Conservation (phyloP, 2,888 invertebrate species). For the Andrena trimmerana region DNA sequence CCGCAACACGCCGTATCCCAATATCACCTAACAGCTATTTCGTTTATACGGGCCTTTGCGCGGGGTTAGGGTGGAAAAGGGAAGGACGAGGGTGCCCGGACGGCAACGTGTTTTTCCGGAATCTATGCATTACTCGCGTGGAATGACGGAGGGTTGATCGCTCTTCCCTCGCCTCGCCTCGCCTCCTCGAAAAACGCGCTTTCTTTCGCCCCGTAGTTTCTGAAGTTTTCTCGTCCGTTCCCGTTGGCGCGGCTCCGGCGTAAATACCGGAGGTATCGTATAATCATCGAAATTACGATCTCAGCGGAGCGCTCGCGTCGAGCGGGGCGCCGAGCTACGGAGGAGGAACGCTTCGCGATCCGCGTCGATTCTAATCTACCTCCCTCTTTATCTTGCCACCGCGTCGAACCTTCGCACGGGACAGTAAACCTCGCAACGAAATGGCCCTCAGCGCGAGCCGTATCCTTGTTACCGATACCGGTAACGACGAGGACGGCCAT, state of each 20-base stretch:
- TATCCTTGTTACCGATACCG: constrained; percentile 74
- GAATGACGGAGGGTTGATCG: constrained; percentile 62
- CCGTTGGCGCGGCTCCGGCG: constrained; percentile 6
- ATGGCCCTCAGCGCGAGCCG: constrained; percentile 67
- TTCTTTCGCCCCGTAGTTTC: constrained; percentile 53
- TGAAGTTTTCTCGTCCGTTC: constrained; percentile 39
- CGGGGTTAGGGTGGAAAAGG: constrained; percentile 47
- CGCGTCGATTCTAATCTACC: constrained; percentile 67
- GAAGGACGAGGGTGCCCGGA: constrained; percentile 23
- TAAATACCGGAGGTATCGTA: constrained; percentile 52
- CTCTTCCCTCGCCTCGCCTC: constrained; percentile 10
- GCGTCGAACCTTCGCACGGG: constrained; percentile 57
- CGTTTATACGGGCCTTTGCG: constrained; percentile 76
- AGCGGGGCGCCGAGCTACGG: constrained; percentile 31
- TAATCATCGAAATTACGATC: constrained; percentile 61
- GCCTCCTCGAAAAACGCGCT: constrained; percentile 1
- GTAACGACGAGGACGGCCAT: constrained; percentile 72
- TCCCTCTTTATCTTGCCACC: constrained; percentile 55
- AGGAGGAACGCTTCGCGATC: constrained; percentile 36
- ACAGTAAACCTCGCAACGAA: constrained; percentile 72
- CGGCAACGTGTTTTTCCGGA: constrained; percentile 67
- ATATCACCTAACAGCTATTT: constrained; percentile 84
- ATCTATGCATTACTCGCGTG: constrained; percentile 77
- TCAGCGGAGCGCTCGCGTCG: constrained; percentile 35
- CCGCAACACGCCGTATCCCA: constrained; percentile 79